Evolutionary conservation across 1,140 invertebrate genomes (phyloP).

Genomic region (Calephelis nemesis): DNA sequence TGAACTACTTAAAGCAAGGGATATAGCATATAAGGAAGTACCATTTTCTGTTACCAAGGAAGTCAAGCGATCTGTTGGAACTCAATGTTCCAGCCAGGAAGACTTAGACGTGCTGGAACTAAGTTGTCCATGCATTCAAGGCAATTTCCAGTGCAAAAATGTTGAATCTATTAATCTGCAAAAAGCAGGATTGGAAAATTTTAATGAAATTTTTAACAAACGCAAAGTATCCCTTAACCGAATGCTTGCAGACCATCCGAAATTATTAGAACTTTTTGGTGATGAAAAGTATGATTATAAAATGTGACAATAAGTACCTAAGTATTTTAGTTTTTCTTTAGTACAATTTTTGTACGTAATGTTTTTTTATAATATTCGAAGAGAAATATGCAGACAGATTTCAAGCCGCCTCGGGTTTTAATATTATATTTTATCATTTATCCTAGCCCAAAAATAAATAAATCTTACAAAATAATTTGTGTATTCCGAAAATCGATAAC

Average conservation of each 20-base stretch:
- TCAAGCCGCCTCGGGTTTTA: no score
- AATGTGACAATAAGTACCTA: constrained; percentile 32
- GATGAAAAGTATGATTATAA: constrained; percentile 59
- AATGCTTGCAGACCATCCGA: constrained; percentile 46
- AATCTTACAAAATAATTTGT: no score
- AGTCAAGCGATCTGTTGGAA: constrained; percentile 40
- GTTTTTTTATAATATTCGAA: no score
- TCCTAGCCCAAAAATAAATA: no score
- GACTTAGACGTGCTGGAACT: constrained; percentile 22
- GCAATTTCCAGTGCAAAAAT: constrained; percentile 14
- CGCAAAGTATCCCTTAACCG: constrained; percentile 47
- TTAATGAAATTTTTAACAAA: constrained; percentile 40
- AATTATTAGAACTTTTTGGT: constrained; percentile 57
- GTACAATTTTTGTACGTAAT: background rate
- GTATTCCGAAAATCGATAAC: no score
- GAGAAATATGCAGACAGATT: no score
- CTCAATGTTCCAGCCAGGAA: constrained; percentile 66
- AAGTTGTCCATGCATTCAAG: constrained; percentile 28
- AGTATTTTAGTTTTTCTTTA: background rate
- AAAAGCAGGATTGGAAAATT: constrained; percentile 29
- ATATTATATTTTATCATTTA: no score
- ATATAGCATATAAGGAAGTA: constrained; percentile 42
- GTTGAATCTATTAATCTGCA: constrained; percentile 17
- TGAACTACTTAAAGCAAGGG: constrained; percentile 39
- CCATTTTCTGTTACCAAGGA: constrained; percentile 57